Percentiles rank a stretch among this genome's conserved stretches.
Conservation (phyloP, 1,140 invertebrate species). For the Hyposmocoma kahamanoa region DNA sequence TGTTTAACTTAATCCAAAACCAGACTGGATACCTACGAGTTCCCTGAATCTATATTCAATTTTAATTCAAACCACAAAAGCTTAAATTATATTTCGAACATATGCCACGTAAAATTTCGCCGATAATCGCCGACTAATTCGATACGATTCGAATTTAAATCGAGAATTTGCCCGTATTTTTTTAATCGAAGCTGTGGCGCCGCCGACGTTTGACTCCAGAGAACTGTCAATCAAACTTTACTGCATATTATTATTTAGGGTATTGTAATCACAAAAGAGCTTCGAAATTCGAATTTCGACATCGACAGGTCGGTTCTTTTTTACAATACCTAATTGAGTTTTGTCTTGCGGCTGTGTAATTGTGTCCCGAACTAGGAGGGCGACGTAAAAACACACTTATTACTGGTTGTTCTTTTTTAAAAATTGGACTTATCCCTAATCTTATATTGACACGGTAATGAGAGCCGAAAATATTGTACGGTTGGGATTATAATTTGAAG, state of each 20-base stretch:
- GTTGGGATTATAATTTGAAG: conserved; percentile 22
- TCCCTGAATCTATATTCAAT: conserved; percentile 1
- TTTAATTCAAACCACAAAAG: conserved; percentile 3
- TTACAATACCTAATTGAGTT: conserved; percentile 43
- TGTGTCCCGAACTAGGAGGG: conserved; percentile 43
- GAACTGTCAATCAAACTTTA: conserved; percentile 53
- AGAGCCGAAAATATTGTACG: conserved; percentile 63
- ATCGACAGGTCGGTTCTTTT: conserved; percentile 36
- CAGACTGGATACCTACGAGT: too few relatives aligned
- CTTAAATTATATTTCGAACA: conserved; percentile 31
- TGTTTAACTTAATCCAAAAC: too few relatives aligned
- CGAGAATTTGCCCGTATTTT: conserved; percentile 31
- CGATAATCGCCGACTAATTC: conserved; percentile 52
- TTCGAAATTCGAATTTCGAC: conserved; percentile 33
- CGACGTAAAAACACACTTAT: conserved; percentile 49
- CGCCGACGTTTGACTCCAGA: conserved; percentile 22
- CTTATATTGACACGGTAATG: conserved; percentile 70
- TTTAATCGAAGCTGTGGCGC: conserved; percentile 24
- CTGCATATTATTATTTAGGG: conserved; percentile 57
- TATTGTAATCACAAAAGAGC: conserved; percentile 43
- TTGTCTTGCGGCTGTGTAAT: conserved; percentile 56
- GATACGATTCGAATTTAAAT: conserved; percentile 40
- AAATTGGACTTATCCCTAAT: conserved; percentile 67
- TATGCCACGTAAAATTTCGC: conserved; percentile 51
- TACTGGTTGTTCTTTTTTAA: conserved; percentile 36